These are phyloP conservation scores for Leptinotarsa texana DNA, from an alignment of 1,140 invertebrate species.

Conservation along the genomic window DNA sequence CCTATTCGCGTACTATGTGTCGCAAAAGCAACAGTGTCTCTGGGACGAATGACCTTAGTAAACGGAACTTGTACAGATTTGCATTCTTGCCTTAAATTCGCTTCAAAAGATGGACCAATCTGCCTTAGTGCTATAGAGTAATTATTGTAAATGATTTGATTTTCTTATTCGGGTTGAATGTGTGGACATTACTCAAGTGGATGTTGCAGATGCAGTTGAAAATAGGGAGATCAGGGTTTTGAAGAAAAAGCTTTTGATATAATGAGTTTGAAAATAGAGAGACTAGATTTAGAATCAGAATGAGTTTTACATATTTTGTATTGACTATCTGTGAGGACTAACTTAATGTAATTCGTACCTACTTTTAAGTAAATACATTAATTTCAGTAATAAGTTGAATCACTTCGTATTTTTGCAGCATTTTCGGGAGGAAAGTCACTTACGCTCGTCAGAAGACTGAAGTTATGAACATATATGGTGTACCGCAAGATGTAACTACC, in stretches of 20 bases:
- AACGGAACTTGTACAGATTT: constrained; percentile 25
- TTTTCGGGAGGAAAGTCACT: too few relatives aligned
- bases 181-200: background rate
- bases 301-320: constrained; percentile 2
- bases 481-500: too few relatives aligned
- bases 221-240: background rate
- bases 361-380: too few relatives aligned
- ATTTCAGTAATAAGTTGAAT: too few relatives aligned
- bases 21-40: constrained; percentile 81
- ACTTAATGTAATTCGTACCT: background rate
- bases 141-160: constrained; percentile 16
- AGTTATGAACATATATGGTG: too few relatives aligned
- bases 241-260: background rate
- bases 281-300: background rate
- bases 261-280: background rate
- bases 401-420: too few relatives aligned
- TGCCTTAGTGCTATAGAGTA: constrained; percentile 42
- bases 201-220: background rate
- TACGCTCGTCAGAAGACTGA: too few relatives aligned
- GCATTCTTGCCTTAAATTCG: constrained; percentile 37
- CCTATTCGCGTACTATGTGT: constrained; percentile 82
- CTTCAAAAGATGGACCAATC: constrained; percentile 44
- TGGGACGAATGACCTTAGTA: constrained; percentile 77
- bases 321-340: background rate
- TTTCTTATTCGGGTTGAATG: constrained; percentile 4